Evolutionary conservation across 2,888 invertebrate genomes (phyloP).

Genomic region (Cantharis nigra): DNA sequence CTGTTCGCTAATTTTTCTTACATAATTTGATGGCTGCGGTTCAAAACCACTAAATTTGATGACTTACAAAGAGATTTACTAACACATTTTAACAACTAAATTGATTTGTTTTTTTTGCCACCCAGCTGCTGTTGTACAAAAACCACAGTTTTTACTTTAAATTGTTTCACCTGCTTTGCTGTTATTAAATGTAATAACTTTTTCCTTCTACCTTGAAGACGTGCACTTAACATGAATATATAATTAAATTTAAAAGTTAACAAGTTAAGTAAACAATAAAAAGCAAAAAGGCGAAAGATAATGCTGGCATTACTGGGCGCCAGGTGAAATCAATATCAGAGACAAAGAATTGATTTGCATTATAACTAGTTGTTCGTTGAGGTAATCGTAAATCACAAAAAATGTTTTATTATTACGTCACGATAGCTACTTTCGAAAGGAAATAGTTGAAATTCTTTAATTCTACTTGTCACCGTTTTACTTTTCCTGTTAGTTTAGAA

Average conservation of each 20-base stretch:
- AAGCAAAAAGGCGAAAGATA: too few relatives aligned
- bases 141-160: background rate
- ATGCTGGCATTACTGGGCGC: too few relatives aligned
- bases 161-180: background rate
- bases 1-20: background rate
- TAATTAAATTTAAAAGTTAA: too few relatives aligned
- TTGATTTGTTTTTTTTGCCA: background rate
- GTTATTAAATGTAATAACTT: background rate
- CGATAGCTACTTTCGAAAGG: background rate
- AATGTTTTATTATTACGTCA: background rate
- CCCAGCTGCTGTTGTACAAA: background rate
- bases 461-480: background rate
- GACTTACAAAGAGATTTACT: background rate
- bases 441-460: background rate
- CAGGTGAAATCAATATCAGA: too few relatives aligned
- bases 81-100: background rate
- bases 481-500: background rate
- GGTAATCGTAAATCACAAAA: background rate
- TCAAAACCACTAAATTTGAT: background rate
- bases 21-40: background rate
- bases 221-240: too few relatives aligned
- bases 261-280: too few relatives aligned
- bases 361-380: too few relatives aligned
- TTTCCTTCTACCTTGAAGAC: background rate
- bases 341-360: too few relatives aligned